A percentile compares a stretch with the other conserved stretches of the same genome.
Evolutionary conservation across 2,888 invertebrate genomes (phyloP).

Genomic region (Rhorus exstirpatorius): DNA sequence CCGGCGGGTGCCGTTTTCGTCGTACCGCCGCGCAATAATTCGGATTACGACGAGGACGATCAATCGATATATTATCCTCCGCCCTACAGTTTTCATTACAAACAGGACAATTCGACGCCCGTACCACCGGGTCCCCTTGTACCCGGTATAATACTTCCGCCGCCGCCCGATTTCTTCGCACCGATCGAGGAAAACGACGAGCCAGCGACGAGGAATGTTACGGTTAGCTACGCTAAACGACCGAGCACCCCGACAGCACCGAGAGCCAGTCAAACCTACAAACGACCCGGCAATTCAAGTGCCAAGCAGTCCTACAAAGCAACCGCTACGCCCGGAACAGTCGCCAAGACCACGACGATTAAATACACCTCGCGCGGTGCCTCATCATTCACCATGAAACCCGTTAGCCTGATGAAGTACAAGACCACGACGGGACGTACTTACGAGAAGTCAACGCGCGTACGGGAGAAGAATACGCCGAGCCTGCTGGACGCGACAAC

Average conservation of each 20-base stretch:
- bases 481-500: conserved; percentile 78
- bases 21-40: conserved; percentile 88
- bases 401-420: conserved; percentile 73
- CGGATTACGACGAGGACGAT: conserved; percentile 95
- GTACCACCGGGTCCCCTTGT: conserved; percentile 95
- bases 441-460: conserved; percentile 73
- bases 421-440: conserved; percentile 82
- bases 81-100: conserved; percentile 95
- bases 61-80: conserved; percentile 97
- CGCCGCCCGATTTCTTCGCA: conserved; percentile 94
- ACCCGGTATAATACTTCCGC: conserved; percentile 95
- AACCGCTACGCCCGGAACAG: too few relatives aligned
- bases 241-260: conserved; percentile 72
- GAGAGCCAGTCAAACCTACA: conserved; percentile 62
- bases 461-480: conserved; percentile 47
- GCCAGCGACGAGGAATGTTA: conserved; percentile 77
- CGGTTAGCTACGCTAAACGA: conserved; percentile 81
- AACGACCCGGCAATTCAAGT: too few relatives aligned
- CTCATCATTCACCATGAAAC: conserved; percentile 68
- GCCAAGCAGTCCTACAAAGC: too few relatives aligned
- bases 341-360: not conserved
- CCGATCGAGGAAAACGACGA: conserved; percentile 86
- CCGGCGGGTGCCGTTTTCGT: conserved; percentile 89
- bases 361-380: conserved; percentile 32
- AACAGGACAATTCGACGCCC: conserved; percentile 91